Evolutionary conservation across 2,113 vertebrate species (phyloP), one percentile per base, ranked within the genome.

Genomic region (Eulemur rufifrons): DNA sequence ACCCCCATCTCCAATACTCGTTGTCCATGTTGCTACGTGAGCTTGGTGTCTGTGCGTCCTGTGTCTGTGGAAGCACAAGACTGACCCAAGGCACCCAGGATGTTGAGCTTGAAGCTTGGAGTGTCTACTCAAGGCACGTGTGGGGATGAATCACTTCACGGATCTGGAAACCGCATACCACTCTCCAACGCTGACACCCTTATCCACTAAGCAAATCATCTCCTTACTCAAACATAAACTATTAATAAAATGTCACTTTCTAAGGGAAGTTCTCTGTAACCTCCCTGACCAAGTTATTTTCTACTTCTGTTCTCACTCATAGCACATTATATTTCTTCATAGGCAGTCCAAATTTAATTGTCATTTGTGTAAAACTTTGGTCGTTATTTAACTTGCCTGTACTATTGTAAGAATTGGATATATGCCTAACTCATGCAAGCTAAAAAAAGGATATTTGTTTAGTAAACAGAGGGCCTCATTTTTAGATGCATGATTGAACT

Each of bases 1-100:
- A 10, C 6, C 3, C 21, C 8, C 29, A 74, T 63, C 14, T 15
- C 34, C 23, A 77, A 13, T 7, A 27, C 20, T 39, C 39, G 59
- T 23, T 69, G 45, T n/a, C n/a, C n/a, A n/a, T n/a, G n/a, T 71
- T 86, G 76, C 39, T 20, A 17, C 20, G 52, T 73, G 64, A 52
- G 64, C 12, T 50, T 61, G 17, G 12, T 61, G 42, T 42, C 2
- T 76, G 18, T 52, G 14, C 5, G 14, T 29, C 50, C 9, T 76
- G 42, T 5, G 32, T 89, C 17, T 66, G 54, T 82, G 37, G 2
- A 34, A 27, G 10, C 20, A 69, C 10, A 61, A 25, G 8, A 84
- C 13, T 50, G 39, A 78, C 14, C 42, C 34, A 42, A 61, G n/a
- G 0, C 10, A 42, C 7, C 0, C 3, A 52, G 3, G 3, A 61